phyloP scores from a whole-genome alignment of 2,797 vertebrate genomes.

The Triplophysa yarkandensis region DNA sequence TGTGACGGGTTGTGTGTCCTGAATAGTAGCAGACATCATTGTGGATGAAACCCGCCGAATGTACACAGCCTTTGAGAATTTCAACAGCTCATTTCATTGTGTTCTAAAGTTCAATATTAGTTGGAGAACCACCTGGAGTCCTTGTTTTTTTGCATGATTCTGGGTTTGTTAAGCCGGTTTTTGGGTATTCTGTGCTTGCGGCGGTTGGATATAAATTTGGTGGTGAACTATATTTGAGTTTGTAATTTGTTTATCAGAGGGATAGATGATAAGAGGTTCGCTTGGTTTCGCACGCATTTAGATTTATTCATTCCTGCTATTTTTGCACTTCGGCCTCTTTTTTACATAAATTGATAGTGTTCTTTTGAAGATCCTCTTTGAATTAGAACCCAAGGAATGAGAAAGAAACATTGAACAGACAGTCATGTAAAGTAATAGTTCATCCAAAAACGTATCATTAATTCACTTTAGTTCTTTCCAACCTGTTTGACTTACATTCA shows the following conservation, averaged over 20 bases:
- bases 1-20: conserved; percentile 35
- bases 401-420: too few species aligned
- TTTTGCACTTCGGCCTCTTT: background rate
- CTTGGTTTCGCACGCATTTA: conserved; percentile 16
- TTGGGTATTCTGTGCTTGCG: background rate
- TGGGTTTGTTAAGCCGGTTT: background rate
- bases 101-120: conserved; percentile 14
- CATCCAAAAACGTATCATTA: too few species aligned
- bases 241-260: conserved; percentile 15
- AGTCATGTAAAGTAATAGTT: too few species aligned
- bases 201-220: background rate
- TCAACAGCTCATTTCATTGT: conserved; percentile 1
- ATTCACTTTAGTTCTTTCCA: too few species aligned
- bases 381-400: background rate
- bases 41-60: conserved; percentile 38
- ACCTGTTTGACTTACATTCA: too few species aligned
- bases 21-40: conserved; percentile 44
- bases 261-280: conserved; percentile 13
- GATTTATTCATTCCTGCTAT: background rate
- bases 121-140: conserved; percentile 31
- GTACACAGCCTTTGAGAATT: conserved; percentile 28
- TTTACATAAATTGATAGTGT: background rate
- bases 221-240: conserved; percentile 5
- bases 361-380: background rate
- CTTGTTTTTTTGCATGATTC: background rate